phyloP scores from a whole-genome alignment of 2,113 vertebrate species.

The Sylvilagus bachmani region DNA sequence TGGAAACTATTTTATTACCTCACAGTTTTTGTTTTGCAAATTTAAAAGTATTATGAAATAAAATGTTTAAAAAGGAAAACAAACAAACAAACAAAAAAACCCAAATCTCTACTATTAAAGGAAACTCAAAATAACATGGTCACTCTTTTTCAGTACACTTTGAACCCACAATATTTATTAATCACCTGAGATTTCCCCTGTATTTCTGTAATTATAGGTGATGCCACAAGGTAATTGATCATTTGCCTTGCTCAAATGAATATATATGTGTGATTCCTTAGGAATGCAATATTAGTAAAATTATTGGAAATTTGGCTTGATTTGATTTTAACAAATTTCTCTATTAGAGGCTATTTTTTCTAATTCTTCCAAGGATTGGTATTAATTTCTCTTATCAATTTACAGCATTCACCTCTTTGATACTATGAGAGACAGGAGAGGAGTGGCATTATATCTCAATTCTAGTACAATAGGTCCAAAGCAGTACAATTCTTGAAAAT shows the following conservation, averaged over 20 bases:
- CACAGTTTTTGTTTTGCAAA: too few species aligned
- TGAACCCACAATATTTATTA: not conserved
- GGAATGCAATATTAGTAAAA: not conserved
- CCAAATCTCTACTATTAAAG: too few species aligned
- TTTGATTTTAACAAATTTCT: not conserved
- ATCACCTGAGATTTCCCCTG: not conserved
- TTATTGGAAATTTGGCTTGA: not conserved
- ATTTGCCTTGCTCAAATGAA: not conserved
- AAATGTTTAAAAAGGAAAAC: not conserved
- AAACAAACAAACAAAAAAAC: too few species aligned
- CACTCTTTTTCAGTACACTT: not conserved
- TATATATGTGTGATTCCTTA: not conserved
- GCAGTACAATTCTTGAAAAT: not conserved
- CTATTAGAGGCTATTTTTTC: not conserved
- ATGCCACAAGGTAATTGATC: not conserved
- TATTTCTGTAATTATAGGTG: not conserved
- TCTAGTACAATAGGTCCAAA: not conserved
- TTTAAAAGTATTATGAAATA: too few species aligned
- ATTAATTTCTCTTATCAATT: not conserved
- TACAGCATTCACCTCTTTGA: not conserved
- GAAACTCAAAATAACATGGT: not conserved
- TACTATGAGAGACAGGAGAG: not conserved
- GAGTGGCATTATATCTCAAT: not conserved
- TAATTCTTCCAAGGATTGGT: not conserved
- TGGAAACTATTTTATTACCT: too few species aligned